These are phyloP conservation scores for Papilio xuthus DNA, from an alignment of 1,140 invertebrate genomes.

Conservation along the genomic window DNA sequence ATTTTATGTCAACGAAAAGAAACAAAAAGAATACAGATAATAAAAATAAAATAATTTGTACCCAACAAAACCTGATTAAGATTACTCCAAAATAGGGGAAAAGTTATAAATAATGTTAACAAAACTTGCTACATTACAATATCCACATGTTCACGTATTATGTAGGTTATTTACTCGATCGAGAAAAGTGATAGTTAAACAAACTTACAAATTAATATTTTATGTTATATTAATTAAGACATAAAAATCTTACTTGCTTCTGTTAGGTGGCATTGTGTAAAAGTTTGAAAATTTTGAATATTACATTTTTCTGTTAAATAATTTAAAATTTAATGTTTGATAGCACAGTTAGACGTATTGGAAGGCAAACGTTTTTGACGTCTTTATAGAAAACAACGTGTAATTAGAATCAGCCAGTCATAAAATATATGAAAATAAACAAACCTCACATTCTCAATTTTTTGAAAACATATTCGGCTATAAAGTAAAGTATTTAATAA, in stretches of 20 bases:
- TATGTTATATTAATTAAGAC: background rate
- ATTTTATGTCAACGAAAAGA: background rate
- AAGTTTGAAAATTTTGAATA: background rate
- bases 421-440: background rate
- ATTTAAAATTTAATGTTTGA: background rate
- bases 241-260: conserved; percentile 31
- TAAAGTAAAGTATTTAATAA: no score
- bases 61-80: background rate
- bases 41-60: background rate
- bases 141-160: no score
- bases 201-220: background rate
- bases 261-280: conserved; percentile 18
- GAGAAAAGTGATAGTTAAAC: background rate
- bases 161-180: no score
- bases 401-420: conserved; percentile 12
- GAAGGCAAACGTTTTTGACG: background rate
- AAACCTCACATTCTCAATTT: background rate
- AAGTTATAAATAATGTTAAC: background rate
- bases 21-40: background rate
- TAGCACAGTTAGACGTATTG: background rate
- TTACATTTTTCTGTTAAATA: background rate
- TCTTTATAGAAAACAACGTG: background rate
- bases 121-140: background rate
- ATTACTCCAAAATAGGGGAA: background rate
- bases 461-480: background rate